These are phyloP conservation scores for Pterocles gutturalis DNA, from an alignment of 2,113 vertebrate species.

Conservation along the genomic window DNA sequence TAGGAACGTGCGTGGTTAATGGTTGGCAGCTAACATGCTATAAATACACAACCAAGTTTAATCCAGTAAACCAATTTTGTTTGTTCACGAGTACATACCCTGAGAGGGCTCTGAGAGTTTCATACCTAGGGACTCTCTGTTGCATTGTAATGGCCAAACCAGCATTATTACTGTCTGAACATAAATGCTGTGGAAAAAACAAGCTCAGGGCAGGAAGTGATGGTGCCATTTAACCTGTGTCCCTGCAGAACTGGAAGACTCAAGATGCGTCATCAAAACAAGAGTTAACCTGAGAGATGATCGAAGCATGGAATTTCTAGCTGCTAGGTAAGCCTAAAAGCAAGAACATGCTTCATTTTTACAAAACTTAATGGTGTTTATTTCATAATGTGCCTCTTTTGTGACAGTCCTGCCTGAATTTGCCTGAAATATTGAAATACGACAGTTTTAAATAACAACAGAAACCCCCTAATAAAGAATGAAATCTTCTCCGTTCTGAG, in stretches of 20 bases:
- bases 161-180: background rate
- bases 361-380: background rate
- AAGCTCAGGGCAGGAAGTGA: background rate
- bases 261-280: background rate
- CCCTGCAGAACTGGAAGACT: background rate
- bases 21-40: background rate
- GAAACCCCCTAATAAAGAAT: background rate
- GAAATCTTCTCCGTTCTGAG: background rate
- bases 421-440: background rate
- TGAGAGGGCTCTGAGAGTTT: background rate
- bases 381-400: background rate
- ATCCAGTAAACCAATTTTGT: background rate
- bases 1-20: background rate
- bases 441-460: background rate
- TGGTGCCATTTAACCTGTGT: background rate
- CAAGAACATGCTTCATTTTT: background rate
- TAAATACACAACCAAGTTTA: background rate
- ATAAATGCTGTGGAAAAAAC: background rate
- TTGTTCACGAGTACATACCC: background rate
- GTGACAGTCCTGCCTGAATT: background rate
- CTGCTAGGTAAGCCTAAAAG: background rate
- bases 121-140: background rate
- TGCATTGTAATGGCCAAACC: background rate
- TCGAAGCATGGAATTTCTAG: rapidly evolving
- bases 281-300: background rate